These are phyloP conservation scores for Orthosia cruda DNA, from an alignment of 2,888 invertebrate species.

Conservation along the genomic window DNA sequence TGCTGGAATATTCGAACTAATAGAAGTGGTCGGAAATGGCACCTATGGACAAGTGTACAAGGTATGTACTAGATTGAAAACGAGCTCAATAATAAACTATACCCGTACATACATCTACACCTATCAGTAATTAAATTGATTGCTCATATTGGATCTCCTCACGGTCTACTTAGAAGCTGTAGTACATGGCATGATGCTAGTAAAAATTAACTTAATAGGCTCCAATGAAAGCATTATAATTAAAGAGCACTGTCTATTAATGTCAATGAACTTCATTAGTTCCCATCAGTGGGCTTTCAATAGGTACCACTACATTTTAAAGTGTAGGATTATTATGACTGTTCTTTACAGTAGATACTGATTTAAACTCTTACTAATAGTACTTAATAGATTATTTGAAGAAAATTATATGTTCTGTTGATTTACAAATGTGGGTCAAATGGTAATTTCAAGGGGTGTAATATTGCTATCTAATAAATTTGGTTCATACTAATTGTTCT, in stretches of 20 bases:
- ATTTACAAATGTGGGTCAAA: slow-evolving; percentile 28
- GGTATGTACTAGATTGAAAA: slow-evolving; percentile 91
- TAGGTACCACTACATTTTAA: slow-evolving; percentile 36
- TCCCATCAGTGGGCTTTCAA: slow-evolving; percentile 64
- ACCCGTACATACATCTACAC: slow-evolving; percentile 39
- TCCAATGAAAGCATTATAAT: slow-evolving; percentile 79
- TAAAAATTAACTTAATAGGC: slow-evolving; percentile 77
- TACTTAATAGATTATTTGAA: not conserved
- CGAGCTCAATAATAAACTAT: slow-evolving; percentile 56
- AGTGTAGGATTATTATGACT: slow-evolving; percentile 11
- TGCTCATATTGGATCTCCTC: slow-evolving; percentile 53
- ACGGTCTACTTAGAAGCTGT: slow-evolving; percentile 53
- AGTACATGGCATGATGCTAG: slow-evolving; percentile 57
- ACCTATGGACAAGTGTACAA: slow-evolving; percentile 99
- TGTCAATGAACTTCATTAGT: slow-evolving; percentile 87
- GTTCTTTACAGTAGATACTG: slow-evolving; percentile 1
- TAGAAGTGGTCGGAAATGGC: slow-evolving; percentile 99
- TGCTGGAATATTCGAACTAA: slow-evolving; percentile 99
- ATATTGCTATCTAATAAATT: not conserved
- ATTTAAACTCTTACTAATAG: slow-evolving; percentile 3
- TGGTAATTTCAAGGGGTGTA: not conserved
- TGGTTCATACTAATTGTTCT: not conserved
- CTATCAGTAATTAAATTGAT: slow-evolving; percentile 62
- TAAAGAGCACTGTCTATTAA: slow-evolving; percentile 79
- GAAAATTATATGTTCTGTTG: slow-evolving; percentile 6